Evolutionary conservation across 2,888 invertebrate species (phyloP), one percentile per base, ranked within the genome.

Genomic region (Nipponacmea schrenckii): DNA sequence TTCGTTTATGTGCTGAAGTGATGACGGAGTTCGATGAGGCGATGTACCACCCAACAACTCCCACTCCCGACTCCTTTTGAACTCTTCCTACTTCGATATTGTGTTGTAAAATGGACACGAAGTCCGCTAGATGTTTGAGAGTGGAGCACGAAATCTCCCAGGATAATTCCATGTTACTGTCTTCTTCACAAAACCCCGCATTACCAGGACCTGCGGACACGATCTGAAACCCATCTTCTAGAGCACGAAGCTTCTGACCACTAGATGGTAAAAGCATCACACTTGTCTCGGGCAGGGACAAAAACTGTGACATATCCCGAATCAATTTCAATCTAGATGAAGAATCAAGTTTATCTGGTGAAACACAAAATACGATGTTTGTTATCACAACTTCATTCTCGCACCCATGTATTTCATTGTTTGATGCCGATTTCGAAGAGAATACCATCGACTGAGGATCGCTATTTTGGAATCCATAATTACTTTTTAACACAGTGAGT

Each of bases 1-100:
- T 62, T 27, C 74, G 69, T 24, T 75, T 67, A 17, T 48, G 50
- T 24, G 64, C 46, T 20, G 48, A 56, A 12, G 65, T 71, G 4
- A 65, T 27, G 4, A 69, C 62, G 14, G 72, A 63, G 46, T 71
- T 68, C 14, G 75, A 69, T 1, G 77, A 72, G 1, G 75, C 73
- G 7, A 79, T 72, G 66, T 79, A 77, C 79, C 79, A 79, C 2
- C 79, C 79, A 1, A 77, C 68, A 45, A 77, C 68, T 1, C 26
- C 44, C 24, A 46, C 46, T 5, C 74, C 77, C 20, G 74, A 45
- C 68, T 79, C 79, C 15, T 68, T 69, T n/a, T 69, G 64, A 4
- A 79, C 68, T 7, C 79, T 46, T 20, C 79, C 79, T 27, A 70
- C 78, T 26, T 73, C 71, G 7, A 78, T 73, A 62, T 76, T 79